Percentiles rank a stretch among this genome's conserved stretches.
Evolutionary conservation across 2,888 invertebrate genomes (phyloP).

Genomic region (Uropetala carovei): DNA sequence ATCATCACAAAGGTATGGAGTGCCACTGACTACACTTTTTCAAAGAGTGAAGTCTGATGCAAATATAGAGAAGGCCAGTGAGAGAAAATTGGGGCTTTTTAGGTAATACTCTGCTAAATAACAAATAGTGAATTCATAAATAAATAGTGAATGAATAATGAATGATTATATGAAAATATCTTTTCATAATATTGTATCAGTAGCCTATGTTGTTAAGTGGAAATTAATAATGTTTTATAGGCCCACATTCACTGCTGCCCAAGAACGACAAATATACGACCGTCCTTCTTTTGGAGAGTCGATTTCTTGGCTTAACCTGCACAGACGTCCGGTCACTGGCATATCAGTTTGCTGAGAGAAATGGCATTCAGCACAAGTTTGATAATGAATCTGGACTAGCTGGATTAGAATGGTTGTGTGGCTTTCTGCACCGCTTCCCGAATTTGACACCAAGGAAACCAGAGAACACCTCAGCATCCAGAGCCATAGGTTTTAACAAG

Average conservation of each 20-base stretch:
- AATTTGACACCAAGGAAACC: constrained; percentile 64
- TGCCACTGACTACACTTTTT: too few relatives aligned
- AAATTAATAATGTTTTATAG: too few relatives aligned
- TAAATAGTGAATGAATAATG: too few relatives aligned
- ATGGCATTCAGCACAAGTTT: constrained; percentile 65
- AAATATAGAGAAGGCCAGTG: background rate
- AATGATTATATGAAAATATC: too few relatives aligned
- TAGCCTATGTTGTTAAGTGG: too few relatives aligned
- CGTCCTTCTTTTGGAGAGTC: constrained; percentile 67
- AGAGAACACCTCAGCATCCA: constrained; percentile 56
- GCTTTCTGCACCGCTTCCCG: constrained; percentile 66
- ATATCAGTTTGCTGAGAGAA: constrained; percentile 69
- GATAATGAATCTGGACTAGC: constrained; percentile 64
- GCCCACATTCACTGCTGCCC: constrained; percentile 65
- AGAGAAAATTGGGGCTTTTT: constrained; percentile 65
- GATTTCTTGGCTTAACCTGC: constrained; percentile 69
- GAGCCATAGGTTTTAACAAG: constrained; percentile 65
- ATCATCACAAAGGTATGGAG: too few relatives aligned
- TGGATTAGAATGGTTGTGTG: constrained; percentile 66
- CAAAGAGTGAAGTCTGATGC: too few relatives aligned
- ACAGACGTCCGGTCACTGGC: constrained; percentile 69
- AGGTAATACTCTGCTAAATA: too few relatives aligned
- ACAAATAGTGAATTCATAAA: too few relatives aligned
- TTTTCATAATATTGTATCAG: too few relatives aligned
- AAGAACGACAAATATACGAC: constrained; percentile 68